Base-by-base conservation (phyloP, 2,113 vertebrate species). In the Oxygymnocypris stewartii region DNA sequence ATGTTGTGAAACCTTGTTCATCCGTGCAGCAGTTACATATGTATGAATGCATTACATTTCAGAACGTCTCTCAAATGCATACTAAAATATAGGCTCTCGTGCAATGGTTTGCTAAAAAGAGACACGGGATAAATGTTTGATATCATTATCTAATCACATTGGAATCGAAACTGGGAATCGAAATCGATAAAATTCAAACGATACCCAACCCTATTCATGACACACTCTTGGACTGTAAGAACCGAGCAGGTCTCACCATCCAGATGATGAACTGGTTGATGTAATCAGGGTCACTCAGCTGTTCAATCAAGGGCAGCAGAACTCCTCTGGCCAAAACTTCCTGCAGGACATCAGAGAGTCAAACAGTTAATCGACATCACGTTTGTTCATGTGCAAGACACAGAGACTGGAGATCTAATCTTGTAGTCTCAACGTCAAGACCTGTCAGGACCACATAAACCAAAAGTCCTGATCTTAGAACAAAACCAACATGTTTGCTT, bases 261-360 rank as follows among this genome's bases (percentile, higher is more conserved):
- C 98, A 99, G 95, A 99, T 97, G 93, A 99, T 94, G 96, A 99
- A 99, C 93, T 99, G 98, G 95, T 99, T 99, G 96, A 99, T 99
- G 96, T 99, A 99, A 96, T 99, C 98, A 89, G 98, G 98, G 95
- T 99, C 98, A 92, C 98, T 99, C 91, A 99, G 96, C 95, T 98
- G 97, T 94, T 97, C 97, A 94, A 99, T 97, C 93, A 99, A 94
- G 90, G 98, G 98, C 94, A 99, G 97, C 89, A 99, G 95, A 93
- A 99, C 96, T 92, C 98, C 97, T 94, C 96, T 96, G 13, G 97
- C 97, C 94, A 99, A 93, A 92, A 99, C 97, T 96, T 99, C 98
- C 98, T 99, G 81, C 23, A 57, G 47, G 49, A 59, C n/a, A 71
- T n/a, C 47, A 57, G 5, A 74, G 18, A 84, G n/a, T 57, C 44